Evolutionary conservation across 2,797 vertebrate genomes (phyloP), one percentile per base, ranked within the genome.

Genomic region (Corythornis leucogaster): DNA sequence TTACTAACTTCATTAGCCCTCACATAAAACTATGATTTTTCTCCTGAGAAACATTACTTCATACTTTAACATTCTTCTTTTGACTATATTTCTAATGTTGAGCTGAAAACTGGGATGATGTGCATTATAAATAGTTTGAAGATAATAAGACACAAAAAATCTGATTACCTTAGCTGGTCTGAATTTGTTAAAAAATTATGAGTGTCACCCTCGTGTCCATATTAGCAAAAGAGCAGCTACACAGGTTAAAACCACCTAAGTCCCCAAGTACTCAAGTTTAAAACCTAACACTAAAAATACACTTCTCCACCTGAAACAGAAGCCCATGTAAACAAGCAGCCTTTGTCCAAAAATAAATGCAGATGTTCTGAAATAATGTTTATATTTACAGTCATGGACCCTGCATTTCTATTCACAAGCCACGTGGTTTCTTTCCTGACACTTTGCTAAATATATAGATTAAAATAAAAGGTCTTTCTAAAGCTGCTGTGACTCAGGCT

Each of bases 311-410:
- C 70, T 95, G 74, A 42, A 42, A 12, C 45, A 86, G 62, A 80
- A 88, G 61, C 26, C 55, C 38, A 9, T 6, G 22, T 57, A 89
- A 91, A 79, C 91, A 94, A 85, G 21, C 42, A 54, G 70, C 21
- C 10, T 19, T 80, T 80, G 50, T 71, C 85, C 84, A 71, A 75
- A 31, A 95, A 89, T 87, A 92, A 74, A 57, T 80, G 76, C 91
- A 95, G 87, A 54, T 91, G 85, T 87, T 91, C 16, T 85, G 76
- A 93, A 92, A 45, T 28, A 81, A 21, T 12, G 22, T 67, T 89
- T 91, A 26, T 83, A 73, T 69, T 93, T 89, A 57, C 35, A 55
- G 30, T 24, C 62, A 30, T 24, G 62, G 64, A 31, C 58, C 33
- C 45, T 28, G 38, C 33, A 28, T 88, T 94, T 92, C 71, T 75